Evolutionary conservation across 2,797 vertebrate species (phyloP).

Genomic region (Channa striata): DNA sequence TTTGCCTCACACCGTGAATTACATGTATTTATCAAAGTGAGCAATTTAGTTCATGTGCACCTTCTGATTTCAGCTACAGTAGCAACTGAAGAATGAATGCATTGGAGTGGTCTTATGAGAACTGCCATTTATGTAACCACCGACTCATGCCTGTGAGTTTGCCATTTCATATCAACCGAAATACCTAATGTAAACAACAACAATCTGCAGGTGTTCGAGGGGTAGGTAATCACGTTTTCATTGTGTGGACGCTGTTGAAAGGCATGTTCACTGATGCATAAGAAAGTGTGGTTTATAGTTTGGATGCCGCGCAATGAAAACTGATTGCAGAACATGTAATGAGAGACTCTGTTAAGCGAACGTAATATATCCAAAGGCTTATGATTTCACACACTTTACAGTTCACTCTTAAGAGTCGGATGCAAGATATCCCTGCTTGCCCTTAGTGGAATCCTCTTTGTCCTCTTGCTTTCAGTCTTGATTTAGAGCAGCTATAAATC

Average conservation of each 20-base stretch:
- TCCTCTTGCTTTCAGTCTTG: slow-evolving; percentile 79
- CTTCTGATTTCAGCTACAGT: slow-evolving; percentile 47
- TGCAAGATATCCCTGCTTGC: slow-evolving; percentile 64
- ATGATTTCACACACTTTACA: slow-evolving; percentile 63
- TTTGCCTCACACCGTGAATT: slow-evolving; percentile 18
- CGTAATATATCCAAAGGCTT: slow-evolving; percentile 50
- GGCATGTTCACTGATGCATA: slow-evolving; percentile 37
- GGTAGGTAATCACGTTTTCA: slow-evolving; percentile 65
- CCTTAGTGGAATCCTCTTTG: slow-evolving; percentile 75
- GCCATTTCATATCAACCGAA: slow-evolving; percentile 35
- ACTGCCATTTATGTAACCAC: slow-evolving; percentile 48
- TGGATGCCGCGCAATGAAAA: slow-evolving; percentile 55
- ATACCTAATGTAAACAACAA: slow-evolving; percentile 60
- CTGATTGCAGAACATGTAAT: slow-evolving; percentile 64
- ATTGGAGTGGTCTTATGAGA: slow-evolving; percentile 46
- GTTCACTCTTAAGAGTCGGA: slow-evolving; percentile 51
- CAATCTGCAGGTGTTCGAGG: slow-evolving; percentile 68
- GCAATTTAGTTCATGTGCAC: slow-evolving; percentile 38
- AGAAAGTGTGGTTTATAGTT: slow-evolving; percentile 37
- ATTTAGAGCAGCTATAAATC: slow-evolving; percentile 81
- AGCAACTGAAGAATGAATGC: slow-evolving; percentile 35
- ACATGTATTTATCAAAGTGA: slow-evolving; percentile 45
- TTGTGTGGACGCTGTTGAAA: slow-evolving; percentile 55
- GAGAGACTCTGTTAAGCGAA: slow-evolving; percentile 58
- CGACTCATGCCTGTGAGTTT: slow-evolving; percentile 39